A percentile compares a stretch with the other conserved stretches of the same genome.
phyloP scores from a whole-genome alignment of 2,888 invertebrate species.

The Nephrotoma guestfalica region DNA sequence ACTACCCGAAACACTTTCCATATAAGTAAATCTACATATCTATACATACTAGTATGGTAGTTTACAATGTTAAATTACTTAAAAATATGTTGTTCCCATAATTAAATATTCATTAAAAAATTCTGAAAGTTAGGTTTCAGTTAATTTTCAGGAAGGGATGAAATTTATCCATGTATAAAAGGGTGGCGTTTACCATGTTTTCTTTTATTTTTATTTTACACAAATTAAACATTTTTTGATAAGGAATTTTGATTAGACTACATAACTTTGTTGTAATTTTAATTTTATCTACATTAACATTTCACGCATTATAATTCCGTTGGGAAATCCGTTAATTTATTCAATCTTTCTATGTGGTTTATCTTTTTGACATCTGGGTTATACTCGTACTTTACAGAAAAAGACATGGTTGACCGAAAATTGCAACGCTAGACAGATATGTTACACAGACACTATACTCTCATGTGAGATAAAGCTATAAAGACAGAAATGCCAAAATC shows the following conservation, averaged over 20 bases:
- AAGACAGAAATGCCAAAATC: neutral
- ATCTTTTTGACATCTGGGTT: neutral
- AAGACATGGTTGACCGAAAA: neutral
- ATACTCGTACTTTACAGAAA: neutral
- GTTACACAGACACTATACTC: too few relatives aligned
- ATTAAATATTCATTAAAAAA: slow-evolving; percentile 2
- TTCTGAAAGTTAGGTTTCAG: neutral
- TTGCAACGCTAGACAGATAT: neutral
- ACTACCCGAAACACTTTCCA: neutral
- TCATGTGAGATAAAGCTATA: neutral
- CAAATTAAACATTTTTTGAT: neutral
- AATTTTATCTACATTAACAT: neutral
- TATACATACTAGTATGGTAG: neutral
- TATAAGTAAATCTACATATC: neutral
- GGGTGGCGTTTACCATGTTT: neutral
- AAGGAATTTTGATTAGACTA: neutral
- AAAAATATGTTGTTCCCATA: neutral
- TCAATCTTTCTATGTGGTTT: neutral
- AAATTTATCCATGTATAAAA: neutral
- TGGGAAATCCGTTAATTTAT: neutral
- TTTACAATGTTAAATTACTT: neutral
- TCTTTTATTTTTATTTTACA: neutral
- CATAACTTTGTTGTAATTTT: neutral
- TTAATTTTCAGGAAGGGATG: neutral
- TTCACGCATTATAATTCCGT: neutral